Base-by-base conservation (phyloP, 2,797 vertebrate genomes). In the Spea hammondii region DNA sequence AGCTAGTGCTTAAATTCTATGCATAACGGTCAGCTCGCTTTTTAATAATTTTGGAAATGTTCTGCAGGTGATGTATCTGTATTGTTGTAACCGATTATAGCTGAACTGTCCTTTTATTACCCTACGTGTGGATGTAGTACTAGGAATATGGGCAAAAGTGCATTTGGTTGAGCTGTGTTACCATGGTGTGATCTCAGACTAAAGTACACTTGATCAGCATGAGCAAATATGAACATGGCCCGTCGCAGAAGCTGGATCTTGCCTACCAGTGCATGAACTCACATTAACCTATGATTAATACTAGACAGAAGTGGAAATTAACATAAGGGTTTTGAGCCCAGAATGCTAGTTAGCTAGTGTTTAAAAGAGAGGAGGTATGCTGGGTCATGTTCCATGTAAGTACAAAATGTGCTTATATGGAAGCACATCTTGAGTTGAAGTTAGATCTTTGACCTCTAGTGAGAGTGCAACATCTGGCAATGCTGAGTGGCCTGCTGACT, bases 111-210 rank as follows among this genome's bases (percentile, higher is more conserved):
- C 8, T 66, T 72, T 72, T 66, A 46, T 51, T 51, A 68, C 54
- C 59, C 10, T 45, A 45, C 8, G 1, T 45, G 11, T 45, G 6
- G 48, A 14, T 65, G 50, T 8, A 32, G 51, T 67, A 46, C 54
- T 10, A 7, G 51, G 54, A 14, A 62, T 79, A 64, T 70, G 11
- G 71, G 48, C 8, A 68, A 68, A 70, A 74, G 65, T 74, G 48
- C 65, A 70, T 44, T 74, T 74, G 57, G 72, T 65, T 67, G 65
- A 74, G 44, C 13, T 73, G 11, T 65, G 32, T 64, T 64, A 66
- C n/a, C 32, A 65, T 74, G 72, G 66, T 48, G 72, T 79, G 78
- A 74, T 69, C 12, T 54, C 71, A 47, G 78, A 65, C 72, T 79
- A 74, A 74, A 74, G 66, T 79, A 74, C 72, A 79, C 65, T 69